Evolutionary conservation across 2,888 invertebrate genomes (phyloP).

Genomic region (Branchipolynoe longqiensis): DNA sequence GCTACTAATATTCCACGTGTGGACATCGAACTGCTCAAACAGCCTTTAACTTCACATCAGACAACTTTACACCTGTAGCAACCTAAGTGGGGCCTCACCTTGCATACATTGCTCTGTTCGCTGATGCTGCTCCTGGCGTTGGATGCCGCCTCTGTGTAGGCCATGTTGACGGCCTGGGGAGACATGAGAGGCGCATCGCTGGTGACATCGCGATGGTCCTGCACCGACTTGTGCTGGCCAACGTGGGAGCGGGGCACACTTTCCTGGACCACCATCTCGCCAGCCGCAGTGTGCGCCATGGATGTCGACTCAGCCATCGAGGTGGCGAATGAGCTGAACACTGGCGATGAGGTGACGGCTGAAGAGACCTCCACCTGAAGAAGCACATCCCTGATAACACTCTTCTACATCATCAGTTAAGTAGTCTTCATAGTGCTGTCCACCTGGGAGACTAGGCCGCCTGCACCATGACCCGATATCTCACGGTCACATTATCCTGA

Average conservation of each 20-base stretch:
- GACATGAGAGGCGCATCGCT: slow-evolving; percentile 9
- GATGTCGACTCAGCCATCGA: slow-evolving; percentile 26
- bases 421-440: too few relatives aligned
- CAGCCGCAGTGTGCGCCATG: neutral
- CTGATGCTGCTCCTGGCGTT: slow-evolving; percentile 21
- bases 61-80: too few relatives aligned
- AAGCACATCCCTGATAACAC: too few relatives aligned
- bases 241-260: neutral
- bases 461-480: too few relatives aligned
- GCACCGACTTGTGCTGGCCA: slow-evolving; percentile 28
- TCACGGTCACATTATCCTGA: too few relatives aligned
- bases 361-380: slow-evolving; percentile 28
- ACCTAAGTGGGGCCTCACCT: slow-evolving; percentile 82
- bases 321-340: slow-evolving; percentile 52
- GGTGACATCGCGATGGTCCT: too few relatives aligned
- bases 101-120: slow-evolving; percentile 81
- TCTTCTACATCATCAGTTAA: too few relatives aligned
- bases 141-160: slow-evolving; percentile 1
- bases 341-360: slow-evolving; percentile 40
- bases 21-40: too few relatives aligned
- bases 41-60: too few relatives aligned
- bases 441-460: too few relatives aligned
- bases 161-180: slow-evolving; percentile 1
- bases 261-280: neutral
- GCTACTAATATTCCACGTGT: too few relatives aligned